Percentiles rank a stretch among this genome's conserved stretches.
These are phyloP conservation scores for Brachionus plicatilis DNA, from an alignment of 1,140 invertebrate genomes.

Conservation along the genomic window DNA sequence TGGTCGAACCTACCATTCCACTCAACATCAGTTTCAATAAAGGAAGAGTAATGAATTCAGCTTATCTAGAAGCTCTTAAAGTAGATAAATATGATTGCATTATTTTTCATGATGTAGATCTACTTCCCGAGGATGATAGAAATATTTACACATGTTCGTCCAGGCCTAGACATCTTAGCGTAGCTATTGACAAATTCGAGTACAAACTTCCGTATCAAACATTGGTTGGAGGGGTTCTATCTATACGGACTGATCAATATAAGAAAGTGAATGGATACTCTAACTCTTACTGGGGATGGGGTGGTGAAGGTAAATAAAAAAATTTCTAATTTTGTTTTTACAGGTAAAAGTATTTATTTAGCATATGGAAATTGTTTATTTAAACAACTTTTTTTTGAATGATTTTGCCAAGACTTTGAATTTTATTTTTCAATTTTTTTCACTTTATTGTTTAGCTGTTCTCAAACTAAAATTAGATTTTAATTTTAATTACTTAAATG, in stretches of 20 bases:
- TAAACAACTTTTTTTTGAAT: too few relatives aligned
- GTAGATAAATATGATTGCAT: slow-evolving; percentile 41
- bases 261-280: slow-evolving; percentile 63
- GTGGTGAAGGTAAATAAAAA: slow-evolving; percentile 34
- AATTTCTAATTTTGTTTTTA: not conserved
- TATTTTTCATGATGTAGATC: slow-evolving; percentile 44
- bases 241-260: slow-evolving; percentile 8
- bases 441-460: too few relatives aligned
- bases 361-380: too few relatives aligned
- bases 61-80: slow-evolving; percentile 26
- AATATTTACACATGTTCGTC: slow-evolving; percentile 42
- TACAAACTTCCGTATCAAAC: slow-evolving; percentile 6
- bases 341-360: too few relatives aligned
- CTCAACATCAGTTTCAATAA: slow-evolving; percentile 17
- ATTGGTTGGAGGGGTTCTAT: slow-evolving; percentile 30
- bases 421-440: too few relatives aligned
- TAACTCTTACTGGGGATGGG: slow-evolving; percentile 75
- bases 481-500: too few relatives aligned
- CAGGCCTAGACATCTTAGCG: slow-evolving; percentile 40
- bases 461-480: too few relatives aligned
- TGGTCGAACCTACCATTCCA: slow-evolving; percentile 46
- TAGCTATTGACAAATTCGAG: slow-evolving; percentile 40
- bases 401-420: too few relatives aligned
- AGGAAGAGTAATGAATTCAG: slow-evolving; percentile 35
- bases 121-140: slow-evolving; percentile 41